phyloP scores from a whole-genome alignment of 2,797 vertebrate genomes.

The Rhinatrema bivittatum region DNA sequence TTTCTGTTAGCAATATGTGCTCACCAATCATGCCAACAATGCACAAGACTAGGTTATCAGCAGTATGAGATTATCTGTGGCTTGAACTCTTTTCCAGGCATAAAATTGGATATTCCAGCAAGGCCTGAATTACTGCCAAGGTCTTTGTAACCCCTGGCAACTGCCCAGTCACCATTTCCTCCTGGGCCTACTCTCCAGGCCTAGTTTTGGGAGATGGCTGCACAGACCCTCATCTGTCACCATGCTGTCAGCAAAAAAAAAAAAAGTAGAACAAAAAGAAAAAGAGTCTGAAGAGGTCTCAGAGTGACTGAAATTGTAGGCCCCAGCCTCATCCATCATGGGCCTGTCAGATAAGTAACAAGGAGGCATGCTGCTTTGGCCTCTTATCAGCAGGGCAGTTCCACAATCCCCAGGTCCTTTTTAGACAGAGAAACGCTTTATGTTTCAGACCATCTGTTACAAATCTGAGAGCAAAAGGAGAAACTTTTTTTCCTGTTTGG shows the following conservation, averaged over 20 bases:
- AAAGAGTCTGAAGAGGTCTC: too few species aligned
- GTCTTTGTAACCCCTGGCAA: conserved; percentile 10
- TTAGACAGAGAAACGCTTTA: conserved; percentile 10
- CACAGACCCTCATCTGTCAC: conserved; percentile 19
- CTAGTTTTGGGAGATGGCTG: not conserved
- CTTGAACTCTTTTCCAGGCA: too few species aligned
- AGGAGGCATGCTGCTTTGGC: conserved; percentile 1
- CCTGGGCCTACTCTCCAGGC: not conserved
- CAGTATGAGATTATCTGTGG: too few species aligned
- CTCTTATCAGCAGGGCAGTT: conserved; percentile 12
- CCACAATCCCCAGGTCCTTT: conserved; percentile 15
- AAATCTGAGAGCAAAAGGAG: conserved; percentile 8
- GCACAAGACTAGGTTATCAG: too few species aligned
- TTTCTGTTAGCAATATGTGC: too few species aligned
- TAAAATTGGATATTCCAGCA: too few species aligned
- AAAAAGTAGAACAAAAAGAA: too few species aligned
- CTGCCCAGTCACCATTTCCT: not conserved
- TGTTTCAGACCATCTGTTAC: conserved; percentile 12
- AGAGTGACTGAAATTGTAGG: conserved; percentile 4
- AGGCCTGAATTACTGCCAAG: not conserved
- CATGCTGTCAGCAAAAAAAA: conserved; percentile 6
- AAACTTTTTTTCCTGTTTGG: too few species aligned
- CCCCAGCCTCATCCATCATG: conserved; percentile 19
- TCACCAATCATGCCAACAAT: too few species aligned
- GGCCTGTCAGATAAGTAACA: conserved; percentile 8